Evolutionary conservation across 2,888 invertebrate species (phyloP).

Genomic region (Noctua janthe): DNA sequence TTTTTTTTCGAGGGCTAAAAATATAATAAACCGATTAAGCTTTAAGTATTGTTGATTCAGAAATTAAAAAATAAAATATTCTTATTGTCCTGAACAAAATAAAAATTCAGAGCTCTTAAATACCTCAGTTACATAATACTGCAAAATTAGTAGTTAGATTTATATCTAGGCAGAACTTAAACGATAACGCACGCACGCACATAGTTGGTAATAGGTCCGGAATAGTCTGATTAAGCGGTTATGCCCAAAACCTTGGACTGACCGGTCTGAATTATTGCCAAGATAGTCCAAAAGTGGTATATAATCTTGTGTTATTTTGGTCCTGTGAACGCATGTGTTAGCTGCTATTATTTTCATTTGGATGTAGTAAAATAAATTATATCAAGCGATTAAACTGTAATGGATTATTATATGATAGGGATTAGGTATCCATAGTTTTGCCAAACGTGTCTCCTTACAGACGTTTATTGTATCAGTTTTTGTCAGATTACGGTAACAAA

Average conservation of each 20-base stretch:
- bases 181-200: conserved; percentile 32
- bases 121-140: neutral
- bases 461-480: neutral
- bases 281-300: conserved; percentile 11
- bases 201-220: neutral
- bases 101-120: neutral
- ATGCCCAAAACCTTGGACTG: conserved; percentile 37
- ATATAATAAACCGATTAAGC: neutral
- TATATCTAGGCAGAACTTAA: conserved; percentile 23
- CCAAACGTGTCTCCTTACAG: neutral
- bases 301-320: conserved; percentile 22
- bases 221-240: conserved; percentile 17
- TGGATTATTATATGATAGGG: neutral
- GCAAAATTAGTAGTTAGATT: conserved; percentile 14
- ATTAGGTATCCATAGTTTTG: conserved; percentile 11
- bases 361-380: conserved; percentile 4
- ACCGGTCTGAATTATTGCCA: conserved; percentile 18
- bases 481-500: conserved; percentile 1
- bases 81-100: neutral
- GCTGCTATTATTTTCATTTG: neutral
- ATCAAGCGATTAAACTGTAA: neutral
- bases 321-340: neutral
- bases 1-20: neutral
- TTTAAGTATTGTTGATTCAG: neutral
- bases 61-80: neutral